phyloP scores from a whole-genome alignment of 2,113 vertebrate genomes.

The Ailuropoda melanoleuca region DNA sequence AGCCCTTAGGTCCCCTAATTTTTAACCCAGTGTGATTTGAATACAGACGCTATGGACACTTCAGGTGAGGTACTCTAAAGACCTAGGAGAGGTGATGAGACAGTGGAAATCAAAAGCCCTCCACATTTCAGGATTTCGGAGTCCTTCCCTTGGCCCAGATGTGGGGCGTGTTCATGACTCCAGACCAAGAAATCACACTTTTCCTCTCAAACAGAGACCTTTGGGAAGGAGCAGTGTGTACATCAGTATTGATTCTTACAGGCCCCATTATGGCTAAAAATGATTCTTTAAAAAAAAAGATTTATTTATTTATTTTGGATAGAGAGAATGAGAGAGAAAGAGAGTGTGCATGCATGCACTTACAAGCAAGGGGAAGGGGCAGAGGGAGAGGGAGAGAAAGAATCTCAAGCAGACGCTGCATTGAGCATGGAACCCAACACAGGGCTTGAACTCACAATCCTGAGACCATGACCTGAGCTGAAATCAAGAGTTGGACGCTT shows the following conservation, averaged over 20 bases:
- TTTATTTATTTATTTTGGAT: too few relatives aligned
- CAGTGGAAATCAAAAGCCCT: neutral
- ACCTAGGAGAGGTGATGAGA: neutral
- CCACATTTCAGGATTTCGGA: neutral
- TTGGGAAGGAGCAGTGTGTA: constrained; percentile 12
- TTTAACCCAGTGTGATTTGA: neutral
- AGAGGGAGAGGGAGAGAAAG: neutral
- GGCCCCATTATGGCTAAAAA: neutral
- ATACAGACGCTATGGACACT: neutral
- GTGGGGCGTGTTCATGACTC: constrained; percentile 19
- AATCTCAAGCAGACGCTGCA: neutral
- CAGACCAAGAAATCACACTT: constrained; percentile 19
- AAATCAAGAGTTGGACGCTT: neutral
- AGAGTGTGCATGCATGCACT: neutral
- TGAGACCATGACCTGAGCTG: neutral
- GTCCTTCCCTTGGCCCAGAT: neutral
- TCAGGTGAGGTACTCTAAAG: neutral
- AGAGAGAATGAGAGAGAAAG: too few relatives aligned
- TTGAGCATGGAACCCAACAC: neutral
- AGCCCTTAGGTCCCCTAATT: neutral
- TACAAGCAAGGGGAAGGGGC: neutral
- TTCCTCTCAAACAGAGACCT: constrained; percentile 14
- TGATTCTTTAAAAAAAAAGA: neutral
- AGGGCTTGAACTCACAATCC: neutral
- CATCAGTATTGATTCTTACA: constrained; percentile 34